Conservation (phyloP, 2,797 vertebrate genomes). For the Phrynocephalus vlangalii region DNA sequence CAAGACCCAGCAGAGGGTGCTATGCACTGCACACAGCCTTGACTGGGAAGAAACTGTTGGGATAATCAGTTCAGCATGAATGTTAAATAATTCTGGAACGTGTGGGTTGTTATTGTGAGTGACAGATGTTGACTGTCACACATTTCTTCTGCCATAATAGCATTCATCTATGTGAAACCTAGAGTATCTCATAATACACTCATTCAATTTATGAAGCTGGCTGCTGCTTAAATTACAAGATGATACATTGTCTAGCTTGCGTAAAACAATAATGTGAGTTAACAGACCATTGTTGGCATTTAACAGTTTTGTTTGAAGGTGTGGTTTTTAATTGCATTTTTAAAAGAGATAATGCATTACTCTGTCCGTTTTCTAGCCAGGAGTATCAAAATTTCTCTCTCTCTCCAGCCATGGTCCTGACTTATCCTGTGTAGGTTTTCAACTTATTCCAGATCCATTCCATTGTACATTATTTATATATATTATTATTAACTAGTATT, state of each 20-base stretch:
- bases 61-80: background rate
- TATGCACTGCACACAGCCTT: conserved; percentile 11
- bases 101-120: conserved; percentile 8
- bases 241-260: conserved; percentile 9
- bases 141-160: background rate
- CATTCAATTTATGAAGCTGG: background rate
- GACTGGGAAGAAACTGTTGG: conserved; percentile 13
- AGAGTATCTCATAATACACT: background rate
- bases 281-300: background rate
- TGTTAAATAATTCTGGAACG: conserved; percentile 22
- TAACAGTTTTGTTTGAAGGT: background rate
- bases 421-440: background rate
- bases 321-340: background rate
- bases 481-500: background rate
- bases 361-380: background rate
- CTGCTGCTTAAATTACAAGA: conserved; percentile 19
- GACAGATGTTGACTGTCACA: conserved; percentile 8
- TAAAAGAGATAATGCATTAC: background rate
- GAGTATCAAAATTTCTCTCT: background rate
- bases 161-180: background rate
- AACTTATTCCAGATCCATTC: background rate
- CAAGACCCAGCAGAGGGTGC: conserved; percentile 53
- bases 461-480: background rate
- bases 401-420: background rate
- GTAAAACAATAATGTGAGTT: background rate